A percentile compares a stretch with the other conserved stretches of the same genome.
Conservation (phyloP, 2,113 vertebrate species). For the Ovis aries region ARS-UI_Ramb_v3.0 NC_056057.1:71142001-71142500, state of each 20-base stretch:
- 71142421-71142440: not conserved
- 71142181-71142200: not conserved
- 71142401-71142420: not conserved
- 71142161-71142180: not conserved
- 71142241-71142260: not conserved
- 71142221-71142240: not conserved
- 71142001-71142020: not conserved
- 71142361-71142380: not conserved
- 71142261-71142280: not conserved
- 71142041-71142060: accelerated
- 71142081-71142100: not conserved
- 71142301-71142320: not conserved
- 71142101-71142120: not conserved
- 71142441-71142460: too few species aligned
- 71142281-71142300: not conserved
- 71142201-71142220: not conserved
- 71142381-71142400: not conserved
- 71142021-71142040: accelerated
- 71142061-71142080: too few species aligned
- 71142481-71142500: not conserved
- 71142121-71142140: not conserved
- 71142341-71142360: not conserved
- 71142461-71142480: not conserved
- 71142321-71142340: not conserved
- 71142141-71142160: not conserved